These are phyloP conservation scores for Lacanobia oleracea DNA, from an alignment of 2,888 invertebrate genomes.

Conservation along the genomic window DNA sequence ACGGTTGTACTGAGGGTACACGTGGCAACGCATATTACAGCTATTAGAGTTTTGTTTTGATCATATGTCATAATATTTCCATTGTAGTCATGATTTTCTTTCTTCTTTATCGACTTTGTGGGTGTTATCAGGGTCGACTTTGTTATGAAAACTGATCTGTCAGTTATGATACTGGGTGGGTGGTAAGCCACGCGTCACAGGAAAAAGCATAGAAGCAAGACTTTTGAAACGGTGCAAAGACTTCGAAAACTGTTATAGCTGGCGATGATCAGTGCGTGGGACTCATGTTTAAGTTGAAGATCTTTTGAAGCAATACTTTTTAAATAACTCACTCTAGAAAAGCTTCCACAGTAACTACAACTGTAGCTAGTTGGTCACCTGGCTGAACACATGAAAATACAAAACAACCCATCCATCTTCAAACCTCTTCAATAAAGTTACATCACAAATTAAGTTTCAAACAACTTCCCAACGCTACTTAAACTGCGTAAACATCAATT, in stretches of 20 bases:
- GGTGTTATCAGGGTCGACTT: slow-evolving; percentile 20
- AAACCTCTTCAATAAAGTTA: slow-evolving; percentile 37
- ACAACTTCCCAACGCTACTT: slow-evolving; percentile 35
- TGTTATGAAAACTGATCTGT: slow-evolving; percentile 14
- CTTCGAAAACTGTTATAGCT: too few species aligned
- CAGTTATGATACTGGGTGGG: slow-evolving; percentile 27
- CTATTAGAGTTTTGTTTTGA: slow-evolving; percentile 41
- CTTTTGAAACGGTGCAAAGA: not conserved
- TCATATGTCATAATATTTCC: slow-evolving; percentile 52
- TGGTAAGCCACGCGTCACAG: not conserved
- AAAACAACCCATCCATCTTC: slow-evolving; percentile 30
- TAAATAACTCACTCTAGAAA: not conserved
- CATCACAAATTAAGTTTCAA: slow-evolving; percentile 49
- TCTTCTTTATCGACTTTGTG: slow-evolving; percentile 18
- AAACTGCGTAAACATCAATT: slow-evolving; percentile 66
- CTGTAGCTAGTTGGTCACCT: not conserved
- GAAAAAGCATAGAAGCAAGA: not conserved
- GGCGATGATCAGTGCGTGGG: too few species aligned
- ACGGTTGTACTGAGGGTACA: slow-evolving; percentile 34
- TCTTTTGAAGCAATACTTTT: too few species aligned
- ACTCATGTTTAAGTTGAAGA: not conserved
- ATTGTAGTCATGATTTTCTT: slow-evolving; percentile 23
- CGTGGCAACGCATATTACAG: slow-evolving; percentile 35
- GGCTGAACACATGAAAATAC: not conserved
- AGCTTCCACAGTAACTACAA: not conserved